These are phyloP conservation scores for Nematopogon swammerdamellus DNA, from an alignment of 2,888 invertebrate genomes.

Conservation along the genomic window DNA sequence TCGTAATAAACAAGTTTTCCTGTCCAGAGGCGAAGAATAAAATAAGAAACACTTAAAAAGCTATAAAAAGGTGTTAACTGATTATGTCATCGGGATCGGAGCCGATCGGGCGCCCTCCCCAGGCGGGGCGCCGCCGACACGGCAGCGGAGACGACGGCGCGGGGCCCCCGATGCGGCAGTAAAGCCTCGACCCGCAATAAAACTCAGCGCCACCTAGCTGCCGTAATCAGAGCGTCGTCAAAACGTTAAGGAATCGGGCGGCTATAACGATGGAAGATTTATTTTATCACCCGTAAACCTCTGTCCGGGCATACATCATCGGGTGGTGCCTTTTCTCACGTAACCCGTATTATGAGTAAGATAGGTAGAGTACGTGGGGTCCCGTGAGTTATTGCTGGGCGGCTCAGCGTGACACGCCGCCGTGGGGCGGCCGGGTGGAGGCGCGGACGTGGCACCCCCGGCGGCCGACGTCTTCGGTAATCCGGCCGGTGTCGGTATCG, in stretches of 20 bases:
- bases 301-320: not conserved
- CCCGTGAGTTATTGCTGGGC: not conserved
- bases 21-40: too few species aligned
- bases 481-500: not conserved
- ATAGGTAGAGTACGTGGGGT: not conserved
- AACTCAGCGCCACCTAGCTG: not conserved
- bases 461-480: too few species aligned
- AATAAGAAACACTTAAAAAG: too few species aligned
- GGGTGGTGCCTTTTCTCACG: not conserved
- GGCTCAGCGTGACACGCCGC: not conserved
- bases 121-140: not conserved
- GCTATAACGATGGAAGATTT: not conserved
- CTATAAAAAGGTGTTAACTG: not conserved
- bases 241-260: not conserved
- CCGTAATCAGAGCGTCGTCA: not conserved
- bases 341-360: not conserved
- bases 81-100: not conserved
- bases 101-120: too few species aligned
- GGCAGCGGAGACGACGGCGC: too few species aligned
- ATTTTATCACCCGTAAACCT: not conserved
- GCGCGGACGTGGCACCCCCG: too few species aligned
- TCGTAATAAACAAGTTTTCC: too few species aligned
- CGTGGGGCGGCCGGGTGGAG: not conserved
- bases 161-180: too few species aligned
- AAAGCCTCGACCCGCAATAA: not conserved